These are phyloP conservation scores for Elmis aenea DNA, from an alignment of 2,888 invertebrate species.

Conservation along the genomic window DNA sequence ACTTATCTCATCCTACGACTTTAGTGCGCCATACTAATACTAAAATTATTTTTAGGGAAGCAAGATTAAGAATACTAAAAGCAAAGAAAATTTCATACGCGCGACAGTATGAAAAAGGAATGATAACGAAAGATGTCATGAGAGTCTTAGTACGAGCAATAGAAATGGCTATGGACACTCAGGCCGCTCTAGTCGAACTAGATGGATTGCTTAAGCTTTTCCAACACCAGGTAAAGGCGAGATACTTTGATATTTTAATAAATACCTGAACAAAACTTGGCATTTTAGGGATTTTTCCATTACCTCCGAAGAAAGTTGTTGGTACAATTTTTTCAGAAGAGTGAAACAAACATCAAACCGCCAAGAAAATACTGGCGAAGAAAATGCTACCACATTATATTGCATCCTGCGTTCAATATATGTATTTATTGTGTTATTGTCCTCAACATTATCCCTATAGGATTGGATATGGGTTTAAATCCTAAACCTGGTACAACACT, in stretches of 20 bases:
- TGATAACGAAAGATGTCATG: constrained; percentile 56
- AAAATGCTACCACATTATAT: constrained; percentile 43
- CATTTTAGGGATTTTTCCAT: constrained; percentile 43
- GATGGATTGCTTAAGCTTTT: constrained; percentile 43
- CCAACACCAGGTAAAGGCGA: constrained; percentile 7
- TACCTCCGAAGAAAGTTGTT: constrained; percentile 49
- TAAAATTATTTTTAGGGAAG: constrained; percentile 45
- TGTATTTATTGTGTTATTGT: constrained; percentile 31
- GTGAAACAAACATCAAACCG: constrained; percentile 16
- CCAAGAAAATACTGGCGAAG: constrained; percentile 45
- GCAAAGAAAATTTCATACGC: constrained; percentile 60
- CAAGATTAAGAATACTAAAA: constrained; percentile 55
- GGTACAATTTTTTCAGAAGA: constrained; percentile 6
- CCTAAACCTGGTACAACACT: neutral
- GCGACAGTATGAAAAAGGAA: constrained; percentile 60
- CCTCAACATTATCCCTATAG: constrained; percentile 41
- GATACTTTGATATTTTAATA: neutral
- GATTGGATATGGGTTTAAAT: constrained; percentile 3
- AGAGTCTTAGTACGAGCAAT: constrained; percentile 52
- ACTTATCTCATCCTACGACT: too few species aligned
- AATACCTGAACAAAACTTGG: neutral
- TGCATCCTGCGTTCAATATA: constrained; percentile 29
- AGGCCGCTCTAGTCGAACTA: constrained; percentile 45
- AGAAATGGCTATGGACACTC: constrained; percentile 50
- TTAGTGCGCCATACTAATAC: too few species aligned